Percentiles rank a stretch among this genome's conserved stretches.
Evolutionary conservation across 1,140 invertebrate species (phyloP).

Genomic region (Agrypnia vestita): DNA sequence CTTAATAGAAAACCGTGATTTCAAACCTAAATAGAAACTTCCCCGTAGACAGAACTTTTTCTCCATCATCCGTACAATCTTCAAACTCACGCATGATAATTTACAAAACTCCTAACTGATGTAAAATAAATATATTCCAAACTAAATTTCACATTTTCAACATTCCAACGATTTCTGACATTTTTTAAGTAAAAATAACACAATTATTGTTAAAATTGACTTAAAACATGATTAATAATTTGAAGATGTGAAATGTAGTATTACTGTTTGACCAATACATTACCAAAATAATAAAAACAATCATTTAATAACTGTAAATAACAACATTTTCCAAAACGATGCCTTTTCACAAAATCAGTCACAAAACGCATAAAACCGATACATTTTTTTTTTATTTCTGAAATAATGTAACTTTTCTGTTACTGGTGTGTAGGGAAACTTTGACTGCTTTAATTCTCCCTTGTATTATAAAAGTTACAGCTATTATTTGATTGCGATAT

Average conservation of each 20-base stretch:
- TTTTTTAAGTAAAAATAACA: too few species aligned
- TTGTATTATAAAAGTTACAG: constrained; percentile 30
- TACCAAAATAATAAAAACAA: background rate
- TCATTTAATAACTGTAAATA: constrained; percentile 40
- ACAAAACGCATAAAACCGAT: constrained; percentile 6
- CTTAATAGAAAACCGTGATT: too few species aligned
- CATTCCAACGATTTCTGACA: too few species aligned
- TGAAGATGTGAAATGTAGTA: background rate
- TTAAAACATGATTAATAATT: background rate
- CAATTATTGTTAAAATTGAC: too few species aligned
- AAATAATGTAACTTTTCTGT: too few species aligned
- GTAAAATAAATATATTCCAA: too few species aligned
- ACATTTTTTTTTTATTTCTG: background rate
- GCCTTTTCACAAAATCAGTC: background rate
- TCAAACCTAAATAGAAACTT: too few species aligned
- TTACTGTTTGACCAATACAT: background rate
- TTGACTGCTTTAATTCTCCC: constrained; percentile 11
- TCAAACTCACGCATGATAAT: too few species aligned
- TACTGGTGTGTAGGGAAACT: background rate
- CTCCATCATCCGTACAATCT: too few species aligned
- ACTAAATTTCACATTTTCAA: too few species aligned
- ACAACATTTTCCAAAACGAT: background rate
- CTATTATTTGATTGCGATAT: constrained; percentile 29
- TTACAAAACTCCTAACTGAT: too few species aligned
- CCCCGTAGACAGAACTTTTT: too few species aligned